Evolutionary conservation across 1,140 invertebrate species (phyloP).

Genomic region (Drosophila triauraria): DNA sequence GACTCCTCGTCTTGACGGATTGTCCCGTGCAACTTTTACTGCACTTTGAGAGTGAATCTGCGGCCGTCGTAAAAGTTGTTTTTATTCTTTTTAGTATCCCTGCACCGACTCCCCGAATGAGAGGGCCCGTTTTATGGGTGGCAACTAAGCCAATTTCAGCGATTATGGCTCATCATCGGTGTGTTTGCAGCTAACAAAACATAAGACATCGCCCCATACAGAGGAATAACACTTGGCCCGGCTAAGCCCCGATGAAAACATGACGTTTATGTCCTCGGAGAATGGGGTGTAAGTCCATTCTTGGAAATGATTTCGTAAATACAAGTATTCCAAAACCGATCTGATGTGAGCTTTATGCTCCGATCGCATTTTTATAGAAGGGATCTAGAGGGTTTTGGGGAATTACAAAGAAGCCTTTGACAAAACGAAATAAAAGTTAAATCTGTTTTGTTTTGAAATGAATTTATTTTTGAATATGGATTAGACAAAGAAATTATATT

Average conservation of each 20-base stretch:
- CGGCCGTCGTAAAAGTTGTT: constrained; percentile 73
- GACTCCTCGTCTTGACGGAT: constrained; percentile 54
- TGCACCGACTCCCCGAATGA: constrained; percentile 51
- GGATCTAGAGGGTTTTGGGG: not conserved
- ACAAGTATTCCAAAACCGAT: constrained; percentile 3
- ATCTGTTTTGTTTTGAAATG: not conserved
- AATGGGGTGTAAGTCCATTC: constrained; percentile 8
- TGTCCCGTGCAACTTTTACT: constrained; percentile 73
- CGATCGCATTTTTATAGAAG: constrained; percentile 22
- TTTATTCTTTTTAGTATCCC: constrained; percentile 74
- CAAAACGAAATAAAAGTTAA: not conserved
- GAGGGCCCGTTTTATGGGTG: constrained; percentile 58
- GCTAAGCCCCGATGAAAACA: constrained; percentile 59
- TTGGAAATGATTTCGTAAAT: constrained; percentile 41
- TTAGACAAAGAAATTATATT: not conserved
- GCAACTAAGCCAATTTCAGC: constrained; percentile 76
- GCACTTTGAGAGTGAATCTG: constrained; percentile 67
- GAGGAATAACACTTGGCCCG: constrained; percentile 46
- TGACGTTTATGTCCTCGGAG: constrained; percentile 52
- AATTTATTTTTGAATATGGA: not conserved
- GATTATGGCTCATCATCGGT: constrained; percentile 74
- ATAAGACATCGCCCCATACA: constrained; percentile 44
- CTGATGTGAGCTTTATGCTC: constrained; percentile 11
- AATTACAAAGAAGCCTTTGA: constrained; percentile 10
- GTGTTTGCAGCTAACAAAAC: constrained; percentile 80